A percentile compares a stretch with the other conserved stretches of the same genome.
These are phyloP conservation scores for Pardosa pseudoannulata DNA, from an alignment of 2,888 invertebrate genomes.

Conservation along the genomic window DNA sequence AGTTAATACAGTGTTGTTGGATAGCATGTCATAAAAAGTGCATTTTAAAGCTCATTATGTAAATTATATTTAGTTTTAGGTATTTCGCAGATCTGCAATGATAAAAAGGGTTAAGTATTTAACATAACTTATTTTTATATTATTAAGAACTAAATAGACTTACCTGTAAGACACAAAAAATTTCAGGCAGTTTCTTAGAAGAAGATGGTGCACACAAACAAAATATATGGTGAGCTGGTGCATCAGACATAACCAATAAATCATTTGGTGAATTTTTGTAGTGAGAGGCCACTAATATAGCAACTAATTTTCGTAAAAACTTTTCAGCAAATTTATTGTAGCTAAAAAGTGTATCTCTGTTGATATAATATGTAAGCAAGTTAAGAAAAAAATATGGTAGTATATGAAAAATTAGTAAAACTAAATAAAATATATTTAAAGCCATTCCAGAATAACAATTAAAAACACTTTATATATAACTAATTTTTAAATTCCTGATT, in stretches of 20 bases:
- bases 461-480: too few species aligned
- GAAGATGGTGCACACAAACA: constrained; percentile 90
- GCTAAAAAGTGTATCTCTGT: constrained; percentile 94
- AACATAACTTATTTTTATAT: too few species aligned
- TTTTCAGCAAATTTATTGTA: constrained; percentile 90
- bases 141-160: too few species aligned
- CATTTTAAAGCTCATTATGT: too few species aligned
- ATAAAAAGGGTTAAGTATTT: too few species aligned
- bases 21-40: too few species aligned
- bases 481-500: too few species aligned
- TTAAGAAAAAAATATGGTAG: constrained; percentile 15
- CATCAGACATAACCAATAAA: constrained; percentile 98
- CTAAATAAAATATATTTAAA: background rate
- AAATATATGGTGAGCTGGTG: constrained; percentile 98
- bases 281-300: constrained; percentile 97
- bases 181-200: constrained; percentile 89
- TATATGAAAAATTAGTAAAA: background rate
- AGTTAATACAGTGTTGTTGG: too few species aligned
- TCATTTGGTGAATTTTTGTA: constrained; percentile 99
- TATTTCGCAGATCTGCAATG: too few species aligned
- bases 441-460: background rate
- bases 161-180: constrained; percentile 93
- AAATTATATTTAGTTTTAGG: too few species aligned
- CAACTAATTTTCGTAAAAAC: constrained; percentile 93
- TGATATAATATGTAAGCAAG: constrained; percentile 78